Conservation (phyloP, 2,797 vertebrate genomes). For the Ctenosaura bakeri region DNA sequence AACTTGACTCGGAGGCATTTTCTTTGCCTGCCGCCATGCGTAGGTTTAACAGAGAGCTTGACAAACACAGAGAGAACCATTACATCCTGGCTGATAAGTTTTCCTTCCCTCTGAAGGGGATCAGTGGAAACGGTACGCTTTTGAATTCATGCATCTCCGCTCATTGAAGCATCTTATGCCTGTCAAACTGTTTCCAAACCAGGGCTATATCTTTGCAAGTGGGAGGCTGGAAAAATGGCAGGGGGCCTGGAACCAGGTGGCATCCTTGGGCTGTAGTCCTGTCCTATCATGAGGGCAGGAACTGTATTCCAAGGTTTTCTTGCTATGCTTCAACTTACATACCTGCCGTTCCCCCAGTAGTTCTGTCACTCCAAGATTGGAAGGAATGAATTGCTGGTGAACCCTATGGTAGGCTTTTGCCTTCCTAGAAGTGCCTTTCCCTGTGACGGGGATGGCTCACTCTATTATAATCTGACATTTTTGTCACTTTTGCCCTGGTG, state of each 20-base stretch:
- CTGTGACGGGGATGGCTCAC: background rate
- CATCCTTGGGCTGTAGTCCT: no score
- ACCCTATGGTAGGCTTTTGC: no score
- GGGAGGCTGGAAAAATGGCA: no score
- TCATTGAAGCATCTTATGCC: background rate
- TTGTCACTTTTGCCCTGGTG: no score
- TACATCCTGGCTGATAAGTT: background rate
- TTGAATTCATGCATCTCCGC: slow-evolving; percentile 20
- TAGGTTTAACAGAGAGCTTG: background rate
- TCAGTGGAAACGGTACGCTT: background rate
- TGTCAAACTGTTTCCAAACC: background rate
- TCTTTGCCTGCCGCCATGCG: background rate
- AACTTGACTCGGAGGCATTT: slow-evolving; percentile 25
- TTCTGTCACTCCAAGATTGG: background rate
- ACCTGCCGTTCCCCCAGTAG: background rate
- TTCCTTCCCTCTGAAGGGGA: slow-evolving; percentile 10
- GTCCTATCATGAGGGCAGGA: background rate
- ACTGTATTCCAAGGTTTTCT: no score
- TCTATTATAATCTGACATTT: background rate
- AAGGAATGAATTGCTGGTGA: background rate
- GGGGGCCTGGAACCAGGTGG: background rate
- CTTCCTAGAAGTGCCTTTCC: background rate
- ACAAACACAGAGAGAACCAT: slow-evolving; percentile 23
- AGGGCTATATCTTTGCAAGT: background rate
- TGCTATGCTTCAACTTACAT: background rate